These are phyloP conservation scores for Hiodon alosoides DNA, from an alignment of 2,113 vertebrate genomes.

Conservation along the genomic window DNA sequence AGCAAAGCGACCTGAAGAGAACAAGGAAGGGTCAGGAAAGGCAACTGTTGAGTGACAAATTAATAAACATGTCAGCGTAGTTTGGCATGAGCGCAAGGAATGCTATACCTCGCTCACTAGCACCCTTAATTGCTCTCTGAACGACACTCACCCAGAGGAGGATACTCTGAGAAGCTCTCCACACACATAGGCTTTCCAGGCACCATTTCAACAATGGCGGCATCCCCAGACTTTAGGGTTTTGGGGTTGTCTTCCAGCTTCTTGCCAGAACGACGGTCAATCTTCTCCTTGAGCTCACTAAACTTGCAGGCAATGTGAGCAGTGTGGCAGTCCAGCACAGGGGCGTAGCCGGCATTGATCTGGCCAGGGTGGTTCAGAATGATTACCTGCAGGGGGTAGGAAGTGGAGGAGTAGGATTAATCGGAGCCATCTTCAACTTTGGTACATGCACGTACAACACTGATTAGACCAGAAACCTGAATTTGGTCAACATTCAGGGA, in stretches of 20 bases:
- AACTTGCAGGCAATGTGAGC: slow-evolving; percentile 70
- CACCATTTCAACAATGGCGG: slow-evolving; percentile 62
- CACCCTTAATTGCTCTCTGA: no score
- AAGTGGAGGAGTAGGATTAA: no score
- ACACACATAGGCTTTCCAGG: slow-evolving; percentile 55
- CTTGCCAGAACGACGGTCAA: slow-evolving; percentile 52
- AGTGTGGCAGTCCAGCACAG: no score
- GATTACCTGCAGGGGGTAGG: slow-evolving; percentile 53
- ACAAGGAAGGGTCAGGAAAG: no score
- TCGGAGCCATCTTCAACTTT: no score
- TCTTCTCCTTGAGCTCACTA: slow-evolving; percentile 56
- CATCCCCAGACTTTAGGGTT: slow-evolving; percentile 65
- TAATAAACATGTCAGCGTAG: neutral
- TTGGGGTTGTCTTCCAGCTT: slow-evolving; percentile 70
- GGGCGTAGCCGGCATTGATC: no score
- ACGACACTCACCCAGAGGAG: slow-evolving; percentile 60
- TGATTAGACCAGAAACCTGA: no score
- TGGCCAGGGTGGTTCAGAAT: no score
- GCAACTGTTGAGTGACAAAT: neutral
- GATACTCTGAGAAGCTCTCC: slow-evolving; percentile 53
- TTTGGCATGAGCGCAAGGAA: no score
- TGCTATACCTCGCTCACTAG: no score
- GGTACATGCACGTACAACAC: no score
- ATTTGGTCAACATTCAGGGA: no score
- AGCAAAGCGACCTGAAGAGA: slow-evolving; percentile 62